These are phyloP conservation scores for Blennius ocellaris DNA, from an alignment of 2,113 vertebrate genomes.

Conservation along the genomic window DNA sequence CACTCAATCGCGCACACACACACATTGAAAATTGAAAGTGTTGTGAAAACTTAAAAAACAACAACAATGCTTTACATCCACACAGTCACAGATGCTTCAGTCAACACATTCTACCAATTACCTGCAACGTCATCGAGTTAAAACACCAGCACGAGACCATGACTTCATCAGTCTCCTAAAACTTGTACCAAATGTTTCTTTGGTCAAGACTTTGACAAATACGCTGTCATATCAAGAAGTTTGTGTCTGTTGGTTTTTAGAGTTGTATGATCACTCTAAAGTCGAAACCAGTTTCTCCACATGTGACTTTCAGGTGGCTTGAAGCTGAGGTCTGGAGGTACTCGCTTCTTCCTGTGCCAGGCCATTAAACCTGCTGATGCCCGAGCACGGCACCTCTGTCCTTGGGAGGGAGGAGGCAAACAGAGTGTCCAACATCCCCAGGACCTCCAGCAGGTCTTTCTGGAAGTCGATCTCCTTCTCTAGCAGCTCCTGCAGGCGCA, in stretches of 20 bases:
- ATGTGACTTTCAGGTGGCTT: conserved; percentile 60
- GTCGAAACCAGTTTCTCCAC: neutral
- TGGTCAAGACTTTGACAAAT: conserved; percentile 9
- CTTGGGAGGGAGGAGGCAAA: conserved; percentile 91
- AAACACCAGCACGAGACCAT: conserved; percentile 35
- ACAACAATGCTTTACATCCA: conserved; percentile 37
- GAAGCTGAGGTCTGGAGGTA: conserved; percentile 50
- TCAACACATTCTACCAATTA: conserved; percentile 19
- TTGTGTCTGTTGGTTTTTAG: conserved; percentile 31
- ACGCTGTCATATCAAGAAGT: neutral
- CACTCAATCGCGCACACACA: neutral
- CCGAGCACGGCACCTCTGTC: conserved; percentile 64
- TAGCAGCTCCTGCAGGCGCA: conserved; percentile 89
- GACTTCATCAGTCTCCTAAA: conserved; percentile 39
- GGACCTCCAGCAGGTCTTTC: conserved; percentile 91
- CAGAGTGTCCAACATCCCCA: conserved; percentile 97
- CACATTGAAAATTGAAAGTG: conserved; percentile 11
- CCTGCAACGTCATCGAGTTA: neutral
- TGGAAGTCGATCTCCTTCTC: conserved; percentile 93
- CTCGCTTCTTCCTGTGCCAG: conserved; percentile 43
- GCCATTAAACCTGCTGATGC: conserved; percentile 57
- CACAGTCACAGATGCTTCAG: conserved; percentile 20
- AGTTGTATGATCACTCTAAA: conserved; percentile 36
- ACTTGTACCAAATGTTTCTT: conserved; percentile 30
- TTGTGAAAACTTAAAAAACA: conserved; percentile 31